Percentiles rank a stretch among this genome's conserved stretches.
Conservation (phyloP, 2,797 vertebrate species). For the Hyperoplus immaculatus region DNA sequence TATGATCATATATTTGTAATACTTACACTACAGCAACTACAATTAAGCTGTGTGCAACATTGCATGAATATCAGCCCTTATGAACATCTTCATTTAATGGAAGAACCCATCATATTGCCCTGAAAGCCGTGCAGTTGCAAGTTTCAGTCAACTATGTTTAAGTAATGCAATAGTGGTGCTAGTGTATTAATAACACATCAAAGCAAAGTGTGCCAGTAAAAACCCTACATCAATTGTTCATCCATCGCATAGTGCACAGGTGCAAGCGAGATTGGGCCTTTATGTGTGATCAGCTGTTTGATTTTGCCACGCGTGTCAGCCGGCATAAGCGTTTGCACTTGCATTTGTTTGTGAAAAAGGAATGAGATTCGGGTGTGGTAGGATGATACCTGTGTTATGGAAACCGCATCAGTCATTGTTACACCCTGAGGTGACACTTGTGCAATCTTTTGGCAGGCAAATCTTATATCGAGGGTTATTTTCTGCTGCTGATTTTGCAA, state of each 20-base stretch:
- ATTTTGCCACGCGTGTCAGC: conserved; percentile 28
- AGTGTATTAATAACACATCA: background rate
- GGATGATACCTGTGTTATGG: conserved; percentile 55
- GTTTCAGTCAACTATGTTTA: background rate
- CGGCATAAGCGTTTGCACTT: conserved; percentile 29
- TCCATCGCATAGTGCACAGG: conserved; percentile 11
- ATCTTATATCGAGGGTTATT: conserved; percentile 64
- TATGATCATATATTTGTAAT: no score
- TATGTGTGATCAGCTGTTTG: conserved; percentile 50
- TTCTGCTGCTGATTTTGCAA: conserved; percentile 68
- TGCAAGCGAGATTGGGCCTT: conserved; percentile 17
- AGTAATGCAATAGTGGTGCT: background rate
- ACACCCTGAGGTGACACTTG: conserved; percentile 56
- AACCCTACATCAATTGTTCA: conserved; percentile 16
- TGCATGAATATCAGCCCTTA: background rate
- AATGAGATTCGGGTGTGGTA: conserved; percentile 43
- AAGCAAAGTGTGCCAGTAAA: conserved; percentile 6
- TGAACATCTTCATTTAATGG: background rate
- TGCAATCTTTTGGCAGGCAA: conserved; percentile 44
- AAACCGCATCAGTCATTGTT: conserved; percentile 56
- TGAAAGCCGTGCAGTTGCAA: background rate
- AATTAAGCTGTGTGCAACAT: background rate
- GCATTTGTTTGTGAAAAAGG: conserved; percentile 22
- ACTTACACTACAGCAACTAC: background rate
- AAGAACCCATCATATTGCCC: background rate